phyloP scores from a whole-genome alignment of 2,888 invertebrate species.

The Diarsia mendica region DNA sequence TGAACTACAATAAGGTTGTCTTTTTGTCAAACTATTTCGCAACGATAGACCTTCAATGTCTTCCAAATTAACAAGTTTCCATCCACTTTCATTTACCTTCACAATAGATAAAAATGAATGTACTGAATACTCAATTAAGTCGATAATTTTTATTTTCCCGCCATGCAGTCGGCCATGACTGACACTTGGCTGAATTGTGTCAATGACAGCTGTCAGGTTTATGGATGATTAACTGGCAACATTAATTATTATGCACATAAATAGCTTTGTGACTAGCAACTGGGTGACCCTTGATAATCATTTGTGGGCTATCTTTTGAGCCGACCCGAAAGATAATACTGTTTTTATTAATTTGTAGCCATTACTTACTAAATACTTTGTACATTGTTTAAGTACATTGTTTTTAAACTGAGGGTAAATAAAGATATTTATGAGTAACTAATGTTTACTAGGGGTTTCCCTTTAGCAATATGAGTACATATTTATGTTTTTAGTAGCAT shows the following conservation, averaged over 20 bases:
- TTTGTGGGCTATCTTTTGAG: slow-evolving; percentile 40
- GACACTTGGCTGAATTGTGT: slow-evolving; percentile 63
- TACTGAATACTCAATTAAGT: slow-evolving; percentile 43
- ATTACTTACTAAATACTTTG: slow-evolving; percentile 16
- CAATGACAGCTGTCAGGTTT: slow-evolving; percentile 66
- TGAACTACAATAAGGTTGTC: slow-evolving; percentile 51
- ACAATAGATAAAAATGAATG: slow-evolving; percentile 26
- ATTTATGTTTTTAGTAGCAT: no score
- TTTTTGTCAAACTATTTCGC: slow-evolving; percentile 30
- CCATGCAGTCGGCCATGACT: slow-evolving; percentile 55
- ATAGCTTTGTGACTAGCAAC: slow-evolving; percentile 38
- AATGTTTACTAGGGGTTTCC: no score
- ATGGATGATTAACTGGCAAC: slow-evolving; percentile 59
- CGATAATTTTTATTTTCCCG: slow-evolving; percentile 47
- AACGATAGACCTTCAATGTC: slow-evolving; percentile 34
- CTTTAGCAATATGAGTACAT: no score
- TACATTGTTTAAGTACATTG: no score
- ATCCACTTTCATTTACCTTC: slow-evolving; percentile 21
- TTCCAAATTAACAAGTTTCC: slow-evolving; percentile 33
- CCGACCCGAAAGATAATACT: slow-evolving; percentile 7
- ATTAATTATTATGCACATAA: slow-evolving; percentile 54
- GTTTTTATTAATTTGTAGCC: slow-evolving; percentile 10
- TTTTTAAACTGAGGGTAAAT: not conserved
- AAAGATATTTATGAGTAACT: not conserved
- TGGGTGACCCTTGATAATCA: slow-evolving; percentile 43